phyloP scores from a whole-genome alignment of 1,140 invertebrate species.

The Drosophila rufa region DNA sequence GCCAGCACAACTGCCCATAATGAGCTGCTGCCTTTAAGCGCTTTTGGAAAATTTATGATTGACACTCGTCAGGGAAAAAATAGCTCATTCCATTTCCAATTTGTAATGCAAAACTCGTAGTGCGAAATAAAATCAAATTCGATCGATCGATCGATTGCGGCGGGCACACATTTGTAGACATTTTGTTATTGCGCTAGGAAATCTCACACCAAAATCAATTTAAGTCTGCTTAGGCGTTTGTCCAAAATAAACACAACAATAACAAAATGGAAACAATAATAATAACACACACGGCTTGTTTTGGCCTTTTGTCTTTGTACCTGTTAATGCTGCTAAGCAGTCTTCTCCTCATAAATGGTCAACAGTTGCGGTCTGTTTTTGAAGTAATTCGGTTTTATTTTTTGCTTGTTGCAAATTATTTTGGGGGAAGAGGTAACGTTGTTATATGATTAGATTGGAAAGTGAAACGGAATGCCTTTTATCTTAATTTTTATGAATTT shows the following conservation, averaged over 20 bases:
- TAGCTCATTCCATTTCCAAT: slow-evolving; percentile 37
- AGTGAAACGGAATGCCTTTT: slow-evolving; percentile 1
- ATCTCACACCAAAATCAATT: slow-evolving; percentile 45
- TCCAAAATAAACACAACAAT: slow-evolving; percentile 21
- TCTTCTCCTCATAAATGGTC: slow-evolving; percentile 68
- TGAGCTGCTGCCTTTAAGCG: slow-evolving; percentile 34
- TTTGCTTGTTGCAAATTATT: slow-evolving; percentile 13
- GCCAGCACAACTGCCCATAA: slow-evolving; percentile 52
- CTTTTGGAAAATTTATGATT: slow-evolving; percentile 49
- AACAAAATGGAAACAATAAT: slow-evolving; percentile 41
- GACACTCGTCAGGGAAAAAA: slow-evolving; percentile 25
- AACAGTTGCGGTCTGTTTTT: slow-evolving; percentile 34
- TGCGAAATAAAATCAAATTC: slow-evolving; percentile 38
- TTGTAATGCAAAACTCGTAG: slow-evolving; percentile 46
- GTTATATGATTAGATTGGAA: slow-evolving; percentile 11
- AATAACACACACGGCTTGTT: slow-evolving; percentile 45
- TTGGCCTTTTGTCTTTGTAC: slow-evolving; percentile 24
- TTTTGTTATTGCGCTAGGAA: slow-evolving; percentile 33
- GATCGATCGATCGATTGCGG: neutral
- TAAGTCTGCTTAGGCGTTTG: slow-evolving; percentile 68
- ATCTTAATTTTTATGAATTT: neutral
- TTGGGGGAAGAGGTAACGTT: neutral
- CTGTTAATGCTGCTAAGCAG: slow-evolving; percentile 17
- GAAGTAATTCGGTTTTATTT: slow-evolving; percentile 20
- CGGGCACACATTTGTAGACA: slow-evolving; percentile 21